Evolutionary conservation across 2,888 invertebrate species (phyloP).

Genomic region (Apodemia hepburni): DNA sequence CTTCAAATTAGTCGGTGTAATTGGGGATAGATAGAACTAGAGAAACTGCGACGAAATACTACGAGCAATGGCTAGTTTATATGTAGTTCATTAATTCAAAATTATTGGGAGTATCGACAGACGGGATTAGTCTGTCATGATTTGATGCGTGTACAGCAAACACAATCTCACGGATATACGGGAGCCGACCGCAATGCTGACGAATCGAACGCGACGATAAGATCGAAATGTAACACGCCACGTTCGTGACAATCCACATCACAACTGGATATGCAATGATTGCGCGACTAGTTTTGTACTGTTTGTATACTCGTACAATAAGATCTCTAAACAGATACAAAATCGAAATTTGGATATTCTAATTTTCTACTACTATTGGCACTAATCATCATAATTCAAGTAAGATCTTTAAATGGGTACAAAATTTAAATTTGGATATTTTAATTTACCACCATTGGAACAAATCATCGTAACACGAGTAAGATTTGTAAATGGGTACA

Average conservation of each 20-base stretch:
- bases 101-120: conserved; percentile 19
- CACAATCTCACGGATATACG: conserved; percentile 42
- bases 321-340: too few relatives aligned
- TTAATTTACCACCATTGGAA: too few relatives aligned
- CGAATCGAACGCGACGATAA: conserved; percentile 29
- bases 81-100: neutral
- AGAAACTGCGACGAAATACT: too few relatives aligned
- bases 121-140: conserved; percentile 28
- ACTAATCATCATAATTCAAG: neutral
- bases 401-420: too few relatives aligned
- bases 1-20: too few relatives aligned
- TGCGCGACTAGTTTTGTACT: conserved; percentile 40
- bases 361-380: conserved; percentile 23
- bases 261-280: conserved; percentile 53
- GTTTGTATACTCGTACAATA: neutral
- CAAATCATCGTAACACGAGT: too few relatives aligned
- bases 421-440: too few relatives aligned
- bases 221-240: conserved; percentile 38
- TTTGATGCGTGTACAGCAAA: conserved; percentile 32
- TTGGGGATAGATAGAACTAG: too few relatives aligned
- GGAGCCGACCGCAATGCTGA: conserved; percentile 48
- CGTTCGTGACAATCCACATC: conserved; percentile 66
- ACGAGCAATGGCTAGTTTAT: neutral
- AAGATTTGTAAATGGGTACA: too few relatives aligned
- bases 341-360: conserved; percentile 28